A percentile compares a stretch with the other conserved stretches of the same genome.
Evolutionary conservation across 2,797 vertebrate genomes (phyloP).

Genomic region (Holocentrus rufus): DNA sequence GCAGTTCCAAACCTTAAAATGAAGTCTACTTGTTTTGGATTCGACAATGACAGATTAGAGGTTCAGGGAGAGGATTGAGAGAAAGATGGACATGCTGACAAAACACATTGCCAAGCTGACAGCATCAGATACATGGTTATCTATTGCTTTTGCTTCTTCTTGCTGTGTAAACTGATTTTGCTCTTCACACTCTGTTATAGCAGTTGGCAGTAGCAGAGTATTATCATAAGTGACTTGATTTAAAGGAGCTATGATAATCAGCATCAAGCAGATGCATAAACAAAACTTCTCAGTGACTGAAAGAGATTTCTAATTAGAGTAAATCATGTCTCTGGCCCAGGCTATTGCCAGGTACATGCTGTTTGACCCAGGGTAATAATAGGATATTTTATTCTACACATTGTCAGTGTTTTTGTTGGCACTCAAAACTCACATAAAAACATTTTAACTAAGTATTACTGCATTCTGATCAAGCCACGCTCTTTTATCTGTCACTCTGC

Average conservation of each 20-base stretch:
- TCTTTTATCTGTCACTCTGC: constrained; percentile 41
- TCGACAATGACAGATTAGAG: neutral
- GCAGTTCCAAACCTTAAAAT: too few relatives aligned
- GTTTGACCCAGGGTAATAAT: constrained; percentile 5
- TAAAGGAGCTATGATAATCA: neutral
- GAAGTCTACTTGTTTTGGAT: neutral
- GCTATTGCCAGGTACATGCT: neutral
- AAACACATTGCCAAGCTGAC: neutral
- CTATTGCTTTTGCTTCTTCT: neutral
- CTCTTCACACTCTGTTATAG: neutral
- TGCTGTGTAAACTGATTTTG: neutral
- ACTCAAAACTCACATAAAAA: neutral
- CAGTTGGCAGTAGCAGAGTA: constrained; percentile 1
- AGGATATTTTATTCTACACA: neutral
- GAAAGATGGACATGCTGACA: neutral
- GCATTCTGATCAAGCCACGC: neutral
- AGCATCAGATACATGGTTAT: neutral
- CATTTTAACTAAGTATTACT: neutral
- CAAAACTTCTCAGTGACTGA: neutral
- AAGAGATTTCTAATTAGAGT: too few relatives aligned
- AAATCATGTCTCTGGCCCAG: too few relatives aligned
- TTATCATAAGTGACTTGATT: neutral
- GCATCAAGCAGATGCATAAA: neutral
- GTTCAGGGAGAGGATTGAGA: neutral
- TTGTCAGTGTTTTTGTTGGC: neutral